Conservation (phyloP, 2,888 invertebrate species). For the Mimachlamys varia region DNA sequence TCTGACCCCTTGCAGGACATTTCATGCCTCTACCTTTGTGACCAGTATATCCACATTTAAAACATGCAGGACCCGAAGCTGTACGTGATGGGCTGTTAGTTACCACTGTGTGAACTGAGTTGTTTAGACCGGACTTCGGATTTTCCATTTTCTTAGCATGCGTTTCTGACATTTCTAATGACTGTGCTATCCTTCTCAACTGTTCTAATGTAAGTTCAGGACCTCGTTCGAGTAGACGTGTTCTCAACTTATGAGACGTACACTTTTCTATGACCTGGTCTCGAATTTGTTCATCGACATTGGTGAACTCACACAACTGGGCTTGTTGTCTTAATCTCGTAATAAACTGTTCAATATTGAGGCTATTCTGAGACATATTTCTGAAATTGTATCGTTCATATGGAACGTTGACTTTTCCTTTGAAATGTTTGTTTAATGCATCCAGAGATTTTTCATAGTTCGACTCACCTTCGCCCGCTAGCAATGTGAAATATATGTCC, state of each 20-base stretch:
- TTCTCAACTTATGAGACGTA: conserved; percentile 34
- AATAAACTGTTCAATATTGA: conserved; percentile 45
- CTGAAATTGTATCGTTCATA: conserved; percentile 36
- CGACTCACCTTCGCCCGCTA: neutral
- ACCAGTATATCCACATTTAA: conserved; percentile 37
- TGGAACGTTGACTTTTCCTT: conserved; percentile 23
- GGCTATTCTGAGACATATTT: conserved; percentile 29
- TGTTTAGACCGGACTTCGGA: neutral
- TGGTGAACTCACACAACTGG: conserved; percentile 47
- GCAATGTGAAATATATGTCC: conserved; percentile 40
- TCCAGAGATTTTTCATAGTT: neutral
- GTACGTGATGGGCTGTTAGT: neutral
- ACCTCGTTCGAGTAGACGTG: conserved; percentile 44
- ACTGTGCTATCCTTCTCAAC: conserved; percentile 22
- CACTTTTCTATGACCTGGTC: conserved; percentile 56
- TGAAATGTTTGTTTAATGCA: conserved; percentile 39
- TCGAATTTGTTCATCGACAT: conserved; percentile 48
- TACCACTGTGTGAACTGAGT: neutral
- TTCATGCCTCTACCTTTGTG: conserved; percentile 32
- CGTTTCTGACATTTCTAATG: conserved; percentile 40
- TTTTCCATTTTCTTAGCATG: conserved; percentile 37
- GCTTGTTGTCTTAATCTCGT: conserved; percentile 48
- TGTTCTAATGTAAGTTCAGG: conserved; percentile 39
- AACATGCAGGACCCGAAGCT: neutral
- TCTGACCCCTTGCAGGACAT: conserved; percentile 40